phyloP scores from a whole-genome alignment of 2,888 invertebrate genomes.

The Dolichopus griseipennis region DNA sequence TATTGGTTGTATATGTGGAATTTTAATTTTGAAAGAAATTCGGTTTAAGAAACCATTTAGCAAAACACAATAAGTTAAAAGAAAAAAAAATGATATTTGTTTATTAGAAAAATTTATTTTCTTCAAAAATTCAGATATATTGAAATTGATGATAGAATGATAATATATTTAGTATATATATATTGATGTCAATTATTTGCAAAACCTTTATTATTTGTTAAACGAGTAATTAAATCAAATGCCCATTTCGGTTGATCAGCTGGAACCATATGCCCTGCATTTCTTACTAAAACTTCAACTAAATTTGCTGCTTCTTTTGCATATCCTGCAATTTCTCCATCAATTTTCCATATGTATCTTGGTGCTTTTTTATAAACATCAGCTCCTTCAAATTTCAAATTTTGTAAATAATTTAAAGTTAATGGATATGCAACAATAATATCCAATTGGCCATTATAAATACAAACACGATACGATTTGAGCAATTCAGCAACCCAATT shows the following conservation, averaged over 20 bases:
- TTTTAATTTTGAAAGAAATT: neutral
- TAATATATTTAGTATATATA: no score
- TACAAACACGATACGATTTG: constrained; percentile 44
- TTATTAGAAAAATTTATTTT: no score
- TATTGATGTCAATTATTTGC: neutral
- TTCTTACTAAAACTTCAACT: constrained; percentile 52
- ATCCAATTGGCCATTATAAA: constrained; percentile 49
- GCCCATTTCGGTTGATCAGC: constrained; percentile 63
- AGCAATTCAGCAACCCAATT: constrained; percentile 48
- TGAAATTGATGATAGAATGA: no score
- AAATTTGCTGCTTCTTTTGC: constrained; percentile 50
- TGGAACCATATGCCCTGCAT: constrained; percentile 61
- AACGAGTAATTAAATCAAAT: constrained; percentile 60
- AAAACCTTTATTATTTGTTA: constrained; percentile 48
- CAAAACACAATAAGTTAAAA: neutral
- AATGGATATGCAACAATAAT: constrained; percentile 58
- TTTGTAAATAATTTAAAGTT: constrained; percentile 48
- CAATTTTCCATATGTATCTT: constrained; percentile 44
- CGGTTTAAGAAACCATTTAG: neutral
- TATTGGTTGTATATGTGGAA: neutral
- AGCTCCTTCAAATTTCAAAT: constrained; percentile 45
- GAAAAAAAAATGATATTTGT: no score
- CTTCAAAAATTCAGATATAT: no score
- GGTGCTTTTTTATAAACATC: constrained; percentile 44
- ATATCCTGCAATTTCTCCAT: constrained; percentile 49